Percentiles rank a stretch among this genome's conserved stretches.
These are phyloP conservation scores for Oegoconia quadripuncta DNA, from an alignment of 2,888 invertebrate species.

Conservation along the genomic window DNA sequence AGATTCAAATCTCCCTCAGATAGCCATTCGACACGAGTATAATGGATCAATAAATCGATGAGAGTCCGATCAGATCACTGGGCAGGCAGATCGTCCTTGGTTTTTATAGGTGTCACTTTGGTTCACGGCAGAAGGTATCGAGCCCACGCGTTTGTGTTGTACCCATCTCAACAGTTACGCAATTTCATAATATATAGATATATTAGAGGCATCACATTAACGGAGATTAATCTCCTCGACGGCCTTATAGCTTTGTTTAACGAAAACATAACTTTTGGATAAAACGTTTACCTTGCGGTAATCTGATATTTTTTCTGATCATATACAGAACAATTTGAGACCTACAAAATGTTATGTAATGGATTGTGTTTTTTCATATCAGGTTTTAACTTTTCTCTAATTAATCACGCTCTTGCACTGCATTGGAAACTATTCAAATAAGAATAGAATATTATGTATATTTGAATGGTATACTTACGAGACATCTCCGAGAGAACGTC, in stretches of 20 bases:
- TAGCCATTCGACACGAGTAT: slow-evolving; percentile 33
- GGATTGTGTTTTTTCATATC: too few species aligned
- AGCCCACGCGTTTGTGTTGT: slow-evolving; percentile 50
- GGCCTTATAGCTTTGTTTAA: slow-evolving; percentile 13
- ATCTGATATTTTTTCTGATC: too few species aligned
- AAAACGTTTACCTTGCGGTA: too few species aligned
- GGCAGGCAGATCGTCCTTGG: slow-evolving; percentile 44
- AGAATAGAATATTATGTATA: too few species aligned
- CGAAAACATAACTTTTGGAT: too few species aligned
- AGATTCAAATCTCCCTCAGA: slow-evolving; percentile 13
- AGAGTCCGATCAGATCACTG: slow-evolving; percentile 29
- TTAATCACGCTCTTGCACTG: too few species aligned
- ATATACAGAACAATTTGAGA: too few species aligned
- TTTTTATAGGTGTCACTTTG: slow-evolving; percentile 55
- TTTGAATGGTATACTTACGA: too few species aligned
- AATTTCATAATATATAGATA: slow-evolving; percentile 32
- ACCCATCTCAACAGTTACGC: slow-evolving; percentile 49
- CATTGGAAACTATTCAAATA: too few species aligned
- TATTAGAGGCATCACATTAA: slow-evolving; percentile 1
- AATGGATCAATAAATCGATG: slow-evolving; percentile 46
- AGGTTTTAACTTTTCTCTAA: too few species aligned
- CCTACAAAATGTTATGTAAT: too few species aligned
- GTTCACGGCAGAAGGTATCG: slow-evolving; percentile 35
- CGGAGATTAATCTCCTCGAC: slow-evolving; percentile 20
- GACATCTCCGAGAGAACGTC: too few species aligned